Conservation (phyloP, 2,888 invertebrate species). For the Agelastica alni region DNA sequence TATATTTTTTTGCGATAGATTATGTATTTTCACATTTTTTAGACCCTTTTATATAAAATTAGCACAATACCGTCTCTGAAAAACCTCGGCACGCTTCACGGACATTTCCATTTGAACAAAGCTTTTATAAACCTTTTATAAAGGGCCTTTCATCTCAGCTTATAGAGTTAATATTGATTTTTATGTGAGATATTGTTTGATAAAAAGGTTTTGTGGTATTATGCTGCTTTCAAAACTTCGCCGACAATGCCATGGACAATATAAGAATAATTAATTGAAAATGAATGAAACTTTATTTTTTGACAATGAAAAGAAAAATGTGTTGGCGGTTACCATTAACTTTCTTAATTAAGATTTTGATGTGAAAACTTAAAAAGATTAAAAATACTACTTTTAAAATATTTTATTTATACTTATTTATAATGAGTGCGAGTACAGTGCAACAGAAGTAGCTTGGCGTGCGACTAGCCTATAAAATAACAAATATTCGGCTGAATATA, state of each 20-base stretch:
- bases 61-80: constrained; percentile 11
- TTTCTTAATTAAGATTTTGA: neutral
- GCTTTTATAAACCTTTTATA: constrained; percentile 40
- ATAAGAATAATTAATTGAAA: constrained; percentile 30
- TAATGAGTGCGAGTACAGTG: too few relatives aligned
- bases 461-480: too few relatives aligned
- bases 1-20: too few relatives aligned
- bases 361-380: too few relatives aligned
- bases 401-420: too few relatives aligned
- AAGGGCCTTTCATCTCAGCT: constrained; percentile 35
- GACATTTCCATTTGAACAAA: constrained; percentile 41
- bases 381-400: too few relatives aligned
- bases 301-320: constrained; percentile 2
- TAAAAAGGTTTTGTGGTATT: constrained; percentile 37
- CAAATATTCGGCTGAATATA: too few relatives aligned
- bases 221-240: constrained; percentile 26
- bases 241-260: constrained; percentile 27
- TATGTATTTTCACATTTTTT: too few relatives aligned
- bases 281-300: constrained; percentile 22
- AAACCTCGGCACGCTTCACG: constrained; percentile 33
- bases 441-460: too few relatives aligned
- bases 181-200: constrained; percentile 37
- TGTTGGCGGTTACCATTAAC: constrained; percentile 1
- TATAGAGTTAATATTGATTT: constrained; percentile 43
- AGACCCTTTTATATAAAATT: neutral